Evolutionary conservation across 92 coral and sea anemone species (phyloP).

Genomic region (Parazoanthus swiftii): DNA sequence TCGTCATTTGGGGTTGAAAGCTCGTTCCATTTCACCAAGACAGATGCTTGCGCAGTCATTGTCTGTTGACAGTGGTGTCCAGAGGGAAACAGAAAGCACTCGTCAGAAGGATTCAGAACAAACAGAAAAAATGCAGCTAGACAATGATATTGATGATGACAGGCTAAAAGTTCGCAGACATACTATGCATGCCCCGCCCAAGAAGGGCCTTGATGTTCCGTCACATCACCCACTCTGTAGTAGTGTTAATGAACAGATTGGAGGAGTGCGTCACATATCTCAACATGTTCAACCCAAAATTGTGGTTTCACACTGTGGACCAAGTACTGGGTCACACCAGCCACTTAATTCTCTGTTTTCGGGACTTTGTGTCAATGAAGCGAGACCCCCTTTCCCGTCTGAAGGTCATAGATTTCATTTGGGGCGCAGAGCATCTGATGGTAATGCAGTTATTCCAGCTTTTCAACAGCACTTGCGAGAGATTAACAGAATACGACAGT

Average conservation of each 20-base stretch:
- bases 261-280: constrained; percentile 19
- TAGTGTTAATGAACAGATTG: constrained; percentile 59
- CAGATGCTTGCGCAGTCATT: constrained; percentile 60
- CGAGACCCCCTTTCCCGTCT: constrained; percentile 68
- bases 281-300: constrained; percentile 61
- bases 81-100: constrained; percentile 44
- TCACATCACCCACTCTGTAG: constrained; percentile 64
- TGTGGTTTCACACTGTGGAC: constrained; percentile 74
- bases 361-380: constrained; percentile 54
- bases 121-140: constrained; percentile 40
- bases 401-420: constrained; percentile 36
- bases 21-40: constrained; percentile 70
- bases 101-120: constrained; percentile 5
- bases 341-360: constrained; percentile 41
- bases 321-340: constrained; percentile 42
- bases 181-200: constrained; percentile 84
- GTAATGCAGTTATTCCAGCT: constrained; percentile 84
- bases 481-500: constrained; percentile 72
- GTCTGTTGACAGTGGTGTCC: constrained; percentile 64
- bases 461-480: constrained; percentile 88
- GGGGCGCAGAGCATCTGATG: constrained; percentile 94
- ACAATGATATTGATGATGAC: constrained; percentile 36
- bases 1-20: constrained; percentile 69
- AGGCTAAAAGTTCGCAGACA: constrained; percentile 82
- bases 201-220: constrained; percentile 70